phyloP scores from a whole-genome alignment of 2,113 vertebrate genomes.

The Thymallus thymallus region DNA sequence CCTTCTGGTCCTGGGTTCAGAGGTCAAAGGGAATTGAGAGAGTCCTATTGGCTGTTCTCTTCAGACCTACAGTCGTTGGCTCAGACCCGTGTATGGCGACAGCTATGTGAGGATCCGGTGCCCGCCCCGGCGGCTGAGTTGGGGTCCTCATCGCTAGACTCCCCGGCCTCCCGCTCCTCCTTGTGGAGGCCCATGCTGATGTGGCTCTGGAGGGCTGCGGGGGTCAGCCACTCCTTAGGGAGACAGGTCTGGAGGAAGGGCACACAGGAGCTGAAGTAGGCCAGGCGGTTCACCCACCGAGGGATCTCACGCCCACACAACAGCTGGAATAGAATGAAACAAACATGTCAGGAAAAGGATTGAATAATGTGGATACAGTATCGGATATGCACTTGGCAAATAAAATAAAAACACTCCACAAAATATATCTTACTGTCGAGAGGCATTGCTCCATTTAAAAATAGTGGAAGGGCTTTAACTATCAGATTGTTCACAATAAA shows the following conservation, averaged over 20 bases:
- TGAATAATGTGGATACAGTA: too few relatives aligned
- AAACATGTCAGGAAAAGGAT: neutral
- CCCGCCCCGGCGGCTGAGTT: slow-evolving; percentile 69
- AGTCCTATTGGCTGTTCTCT: neutral
- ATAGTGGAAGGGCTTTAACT: too few relatives aligned
- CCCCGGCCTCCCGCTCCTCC: slow-evolving; percentile 74
- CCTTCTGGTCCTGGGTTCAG: slow-evolving; percentile 15
- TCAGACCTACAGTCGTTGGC: slow-evolving; percentile 58
- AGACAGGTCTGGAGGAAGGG: slow-evolving; percentile 93
- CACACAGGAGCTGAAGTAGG: slow-evolving; percentile 92
- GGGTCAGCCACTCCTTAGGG: slow-evolving; percentile 90
- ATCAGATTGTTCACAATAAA: too few relatives aligned
- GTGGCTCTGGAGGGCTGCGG: slow-evolving; percentile 90
- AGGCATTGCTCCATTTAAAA: too few relatives aligned
- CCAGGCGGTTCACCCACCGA: slow-evolving; percentile 89
- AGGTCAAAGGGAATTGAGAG: slow-evolving; percentile 24
- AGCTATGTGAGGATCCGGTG: slow-evolving; percentile 79
- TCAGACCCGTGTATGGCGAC: slow-evolving; percentile 87
- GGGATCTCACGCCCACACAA: slow-evolving; percentile 88
- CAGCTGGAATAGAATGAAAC: slow-evolving; percentile 68
- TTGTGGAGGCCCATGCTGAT: slow-evolving; percentile 88
- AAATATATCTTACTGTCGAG: too few relatives aligned
- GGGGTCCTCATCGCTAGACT: slow-evolving; percentile 81
- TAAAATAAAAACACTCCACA: too few relatives aligned
- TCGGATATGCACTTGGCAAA: too few relatives aligned